phyloP scores from a whole-genome alignment of 2,888 invertebrate species.

The Drosophila infuscata region DNA sequence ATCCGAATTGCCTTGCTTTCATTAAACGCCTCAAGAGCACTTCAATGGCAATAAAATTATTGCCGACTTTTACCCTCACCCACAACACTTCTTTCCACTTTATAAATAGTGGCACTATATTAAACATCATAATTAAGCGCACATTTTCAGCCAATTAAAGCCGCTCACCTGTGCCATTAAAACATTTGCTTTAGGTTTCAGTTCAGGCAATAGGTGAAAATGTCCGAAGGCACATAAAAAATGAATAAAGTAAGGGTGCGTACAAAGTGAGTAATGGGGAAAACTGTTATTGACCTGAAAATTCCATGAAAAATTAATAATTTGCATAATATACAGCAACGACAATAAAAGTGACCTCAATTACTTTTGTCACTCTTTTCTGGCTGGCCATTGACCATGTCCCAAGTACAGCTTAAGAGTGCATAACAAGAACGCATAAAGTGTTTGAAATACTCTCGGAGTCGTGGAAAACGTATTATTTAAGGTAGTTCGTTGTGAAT shows the following conservation, averaged over 20 bases:
- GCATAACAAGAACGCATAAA: constrained; percentile 5
- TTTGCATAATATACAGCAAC: constrained; percentile 71
- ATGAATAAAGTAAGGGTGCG: constrained; percentile 6
- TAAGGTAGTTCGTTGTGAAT: background rate
- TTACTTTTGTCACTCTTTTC: constrained; percentile 25
- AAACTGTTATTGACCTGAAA: constrained; percentile 78
- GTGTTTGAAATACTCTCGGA: background rate
- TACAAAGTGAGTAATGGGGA: constrained; percentile 41
- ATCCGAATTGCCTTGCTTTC: constrained; percentile 22
- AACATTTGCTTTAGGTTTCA: constrained; percentile 7
- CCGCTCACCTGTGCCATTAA: constrained; percentile 48
- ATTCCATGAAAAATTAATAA: constrained; percentile 81
- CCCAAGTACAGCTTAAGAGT: constrained; percentile 4
- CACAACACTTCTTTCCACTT: constrained; percentile 21
- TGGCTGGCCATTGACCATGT: constrained; percentile 17
- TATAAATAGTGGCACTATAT: constrained; percentile 2
- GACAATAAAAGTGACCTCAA: constrained; percentile 23
- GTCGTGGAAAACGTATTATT: background rate
- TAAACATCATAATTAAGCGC: constrained; percentile 67
- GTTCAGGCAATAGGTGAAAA: constrained; percentile 21
- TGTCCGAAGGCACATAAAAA: constrained; percentile 19
- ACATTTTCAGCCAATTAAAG: constrained; percentile 69
- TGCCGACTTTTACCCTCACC: constrained; percentile 36
- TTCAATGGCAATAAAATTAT: constrained; percentile 56
- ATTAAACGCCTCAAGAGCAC: constrained; percentile 53